Conservation (phyloP, 2,888 invertebrate genomes). For the Leucania comma region DNA sequence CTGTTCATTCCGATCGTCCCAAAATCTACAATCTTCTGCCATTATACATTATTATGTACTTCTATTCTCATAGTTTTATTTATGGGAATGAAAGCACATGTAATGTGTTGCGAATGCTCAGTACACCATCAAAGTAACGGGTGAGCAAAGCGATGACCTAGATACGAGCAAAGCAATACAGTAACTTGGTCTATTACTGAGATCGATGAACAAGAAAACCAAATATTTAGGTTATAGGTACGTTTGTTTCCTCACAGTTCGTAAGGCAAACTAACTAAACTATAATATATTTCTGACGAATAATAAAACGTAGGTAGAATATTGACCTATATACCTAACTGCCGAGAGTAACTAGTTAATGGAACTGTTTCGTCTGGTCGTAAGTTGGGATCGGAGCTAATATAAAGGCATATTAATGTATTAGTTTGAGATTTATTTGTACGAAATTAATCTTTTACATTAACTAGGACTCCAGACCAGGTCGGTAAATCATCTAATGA, state of each 20-base stretch:
- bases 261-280: not conserved
- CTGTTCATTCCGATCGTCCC: not conserved
- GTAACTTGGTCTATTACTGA: not conserved
- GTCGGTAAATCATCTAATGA: no score
- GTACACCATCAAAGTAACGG: not conserved
- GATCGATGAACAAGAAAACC: not conserved
- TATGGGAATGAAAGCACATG: not conserved
- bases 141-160: not conserved
- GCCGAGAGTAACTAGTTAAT: not conserved
- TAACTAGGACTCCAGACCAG: no score
- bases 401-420: no score
- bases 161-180: not conserved
- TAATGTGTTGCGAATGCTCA: not conserved
- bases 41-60: no score
- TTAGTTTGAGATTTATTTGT: no score
- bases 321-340: slow-evolving; percentile 20
- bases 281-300: not conserved
- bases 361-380: not conserved
- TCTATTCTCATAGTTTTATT: not conserved
- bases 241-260: not conserved
- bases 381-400: no score
- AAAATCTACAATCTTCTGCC: not conserved
- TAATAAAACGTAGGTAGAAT: not conserved
- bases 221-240: not conserved
- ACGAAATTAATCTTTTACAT: no score